Evolutionary conservation across 2,797 vertebrate species (phyloP).

Genomic region (Channa striata): DNA sequence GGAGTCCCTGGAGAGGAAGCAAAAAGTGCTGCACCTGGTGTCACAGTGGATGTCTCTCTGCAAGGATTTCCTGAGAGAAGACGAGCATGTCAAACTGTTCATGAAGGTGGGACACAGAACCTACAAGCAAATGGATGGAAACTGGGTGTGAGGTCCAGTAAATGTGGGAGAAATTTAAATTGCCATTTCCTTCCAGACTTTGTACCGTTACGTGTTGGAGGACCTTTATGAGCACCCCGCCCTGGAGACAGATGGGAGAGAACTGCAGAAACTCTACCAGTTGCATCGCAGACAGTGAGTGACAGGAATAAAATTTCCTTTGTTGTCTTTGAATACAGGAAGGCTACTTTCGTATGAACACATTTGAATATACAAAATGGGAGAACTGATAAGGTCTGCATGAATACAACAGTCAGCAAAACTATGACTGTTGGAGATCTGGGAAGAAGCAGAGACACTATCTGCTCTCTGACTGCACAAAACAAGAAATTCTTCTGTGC

Average conservation of each 20-base stretch:
- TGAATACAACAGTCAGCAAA: conserved; percentile 16
- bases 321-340: conserved; percentile 1
- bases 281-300: conserved; percentile 96
- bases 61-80: conserved; percentile 91
- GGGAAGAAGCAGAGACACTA: conserved; percentile 38
- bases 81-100: conserved; percentile 94
- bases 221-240: conserved; percentile 94
- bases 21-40: conserved; percentile 93
- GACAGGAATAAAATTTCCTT: neutral
- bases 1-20: conserved; percentile 91
- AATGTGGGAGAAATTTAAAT: conserved; percentile 28
- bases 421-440: conserved; percentile 21
- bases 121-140: conserved; percentile 20
- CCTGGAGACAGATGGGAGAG: conserved; percentile 92
- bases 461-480: conserved; percentile 43
- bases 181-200: conserved; percentile 84
- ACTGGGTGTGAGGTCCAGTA: conserved; percentile 12
- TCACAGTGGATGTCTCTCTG: conserved; percentile 94
- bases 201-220: conserved; percentile 92
- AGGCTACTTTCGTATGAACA: neutral
- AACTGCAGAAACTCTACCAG: conserved; percentile 93
- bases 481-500: conserved; percentile 57
- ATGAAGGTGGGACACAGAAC: conserved; percentile 87
- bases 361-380: neutral
- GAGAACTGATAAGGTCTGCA: neutral